Percentiles rank a stretch among this genome's conserved stretches.
Evolutionary conservation across 2,113 vertebrate species (phyloP).

Genomic region (Octodon degus): DNA sequence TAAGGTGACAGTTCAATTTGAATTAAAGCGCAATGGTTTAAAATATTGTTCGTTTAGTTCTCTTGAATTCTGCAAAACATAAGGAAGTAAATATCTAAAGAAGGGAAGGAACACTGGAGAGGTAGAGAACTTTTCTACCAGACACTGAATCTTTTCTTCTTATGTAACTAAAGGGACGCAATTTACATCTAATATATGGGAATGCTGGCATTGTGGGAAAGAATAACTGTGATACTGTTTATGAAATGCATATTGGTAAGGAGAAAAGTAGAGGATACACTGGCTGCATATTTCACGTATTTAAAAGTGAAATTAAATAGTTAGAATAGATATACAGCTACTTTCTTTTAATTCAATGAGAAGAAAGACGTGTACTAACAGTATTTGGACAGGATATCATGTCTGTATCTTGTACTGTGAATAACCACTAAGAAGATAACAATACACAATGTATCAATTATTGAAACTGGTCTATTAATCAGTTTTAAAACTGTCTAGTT

Average conservation of each 20-base stretch:
- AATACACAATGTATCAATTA: too few species aligned
- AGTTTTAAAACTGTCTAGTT: too few species aligned
- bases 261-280: neutral
- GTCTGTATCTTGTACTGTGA: too few species aligned
- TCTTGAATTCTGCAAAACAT: conserved; percentile 63
- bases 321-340: too few species aligned
- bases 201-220: neutral
- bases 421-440: too few species aligned
- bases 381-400: too few species aligned
- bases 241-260: neutral
- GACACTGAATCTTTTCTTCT: conserved; percentile 35
- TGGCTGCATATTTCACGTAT: neutral
- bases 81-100: conserved; percentile 58
- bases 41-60: conserved; percentile 71
- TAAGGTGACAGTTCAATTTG: conserved; percentile 68
- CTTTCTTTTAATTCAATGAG: too few species aligned
- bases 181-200: neutral
- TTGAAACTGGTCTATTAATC: too few species aligned
- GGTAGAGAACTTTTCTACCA: conserved; percentile 40
- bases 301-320: neutral
- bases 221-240: neutral
- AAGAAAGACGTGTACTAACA: too few species aligned
- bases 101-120: conserved; percentile 28
- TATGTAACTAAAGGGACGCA: neutral
- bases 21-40: conserved; percentile 74